phyloP scores from a whole-genome alignment of 1,140 invertebrate genomes.

The Papilio aristodemus region DNA sequence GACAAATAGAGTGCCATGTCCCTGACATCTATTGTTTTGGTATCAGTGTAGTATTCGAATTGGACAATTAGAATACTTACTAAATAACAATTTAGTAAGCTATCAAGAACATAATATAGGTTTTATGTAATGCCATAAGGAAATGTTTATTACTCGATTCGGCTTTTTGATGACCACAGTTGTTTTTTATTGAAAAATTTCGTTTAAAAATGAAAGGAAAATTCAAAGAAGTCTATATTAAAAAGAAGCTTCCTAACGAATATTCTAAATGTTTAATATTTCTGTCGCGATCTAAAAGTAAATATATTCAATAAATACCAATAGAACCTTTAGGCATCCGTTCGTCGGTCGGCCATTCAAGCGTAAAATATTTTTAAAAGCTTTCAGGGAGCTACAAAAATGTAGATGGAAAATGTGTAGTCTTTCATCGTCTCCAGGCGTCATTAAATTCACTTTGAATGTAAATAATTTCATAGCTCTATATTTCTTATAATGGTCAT shows the following conservation, averaged over 20 bases:
- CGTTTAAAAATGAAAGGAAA: neutral
- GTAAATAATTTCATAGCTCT: constrained; percentile 24
- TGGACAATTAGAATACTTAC: too few relatives aligned
- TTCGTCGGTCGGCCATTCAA: constrained; percentile 44
- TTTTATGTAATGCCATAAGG: too few relatives aligned
- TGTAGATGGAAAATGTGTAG: constrained; percentile 40
- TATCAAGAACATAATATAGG: too few relatives aligned
- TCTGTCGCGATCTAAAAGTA: constrained; percentile 23
- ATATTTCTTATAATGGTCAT: neutral
- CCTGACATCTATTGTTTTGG: too few relatives aligned
- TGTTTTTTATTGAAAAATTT: too few relatives aligned
- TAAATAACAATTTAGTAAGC: too few relatives aligned
- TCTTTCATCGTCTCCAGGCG: constrained; percentile 36
- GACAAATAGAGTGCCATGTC: too few relatives aligned
- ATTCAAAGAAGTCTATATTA: neutral
- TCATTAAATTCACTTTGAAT: constrained; percentile 43
- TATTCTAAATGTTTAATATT: constrained; percentile 25
- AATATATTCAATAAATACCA: constrained; percentile 35
- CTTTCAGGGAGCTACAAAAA: constrained; percentile 50
- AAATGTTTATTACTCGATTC: too few relatives aligned
- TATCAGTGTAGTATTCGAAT: too few relatives aligned
- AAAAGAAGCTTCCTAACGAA: neutral
- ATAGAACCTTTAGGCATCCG: constrained; percentile 38
- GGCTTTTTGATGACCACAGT: too few relatives aligned
- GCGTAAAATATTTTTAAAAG: constrained; percentile 55